These are phyloP conservation scores for Charanyca ferruginea DNA, from an alignment of 2,888 invertebrate genomes.

Conservation along the genomic window DNA sequence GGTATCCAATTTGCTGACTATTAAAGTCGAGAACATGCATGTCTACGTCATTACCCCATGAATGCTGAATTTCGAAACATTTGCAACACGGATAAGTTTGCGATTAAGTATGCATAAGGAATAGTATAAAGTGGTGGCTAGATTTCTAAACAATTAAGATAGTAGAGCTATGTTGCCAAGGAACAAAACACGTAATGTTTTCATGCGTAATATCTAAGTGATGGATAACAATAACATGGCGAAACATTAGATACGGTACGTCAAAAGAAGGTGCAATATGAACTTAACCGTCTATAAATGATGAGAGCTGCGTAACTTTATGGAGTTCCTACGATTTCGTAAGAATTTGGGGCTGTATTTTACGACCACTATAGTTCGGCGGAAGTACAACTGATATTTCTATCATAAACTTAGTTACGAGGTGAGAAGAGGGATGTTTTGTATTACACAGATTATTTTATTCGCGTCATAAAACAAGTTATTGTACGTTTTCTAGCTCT, in stretches of 20 bases:
- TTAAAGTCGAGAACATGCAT: conserved; percentile 14
- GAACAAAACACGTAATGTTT: conserved; percentile 16
- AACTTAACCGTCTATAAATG: conserved; percentile 9
- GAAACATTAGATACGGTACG: conserved; percentile 10
- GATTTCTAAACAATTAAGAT: conserved; percentile 36
- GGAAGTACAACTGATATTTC: conserved; percentile 25
- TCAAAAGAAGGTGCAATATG: background rate
- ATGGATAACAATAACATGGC: conserved; percentile 11
- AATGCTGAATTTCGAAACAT: conserved; percentile 31
- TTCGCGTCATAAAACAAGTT: conserved; percentile 46
- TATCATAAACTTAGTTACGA: conserved; percentile 45
- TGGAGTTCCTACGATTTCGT: conserved; percentile 17
- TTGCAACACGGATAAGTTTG: conserved; percentile 19
- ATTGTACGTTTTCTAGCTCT: conserved; percentile 35
- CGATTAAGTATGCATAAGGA: conserved; percentile 18
- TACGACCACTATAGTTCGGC: conserved; percentile 31
- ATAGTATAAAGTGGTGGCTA: background rate
- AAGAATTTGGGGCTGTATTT: conserved; percentile 26
- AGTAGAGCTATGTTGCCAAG: conserved; percentile 8
- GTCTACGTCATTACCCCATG: conserved; percentile 1
- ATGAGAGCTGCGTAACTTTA: conserved; percentile 25
- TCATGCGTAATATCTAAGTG: background rate
- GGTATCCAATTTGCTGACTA: conserved; percentile 41
- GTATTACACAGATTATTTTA: conserved; percentile 46
- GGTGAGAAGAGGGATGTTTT: conserved; percentile 31